Evolutionary conservation across 2,113 vertebrate genomes (phyloP).

Genomic region (Blennius ocellaris): DNA sequence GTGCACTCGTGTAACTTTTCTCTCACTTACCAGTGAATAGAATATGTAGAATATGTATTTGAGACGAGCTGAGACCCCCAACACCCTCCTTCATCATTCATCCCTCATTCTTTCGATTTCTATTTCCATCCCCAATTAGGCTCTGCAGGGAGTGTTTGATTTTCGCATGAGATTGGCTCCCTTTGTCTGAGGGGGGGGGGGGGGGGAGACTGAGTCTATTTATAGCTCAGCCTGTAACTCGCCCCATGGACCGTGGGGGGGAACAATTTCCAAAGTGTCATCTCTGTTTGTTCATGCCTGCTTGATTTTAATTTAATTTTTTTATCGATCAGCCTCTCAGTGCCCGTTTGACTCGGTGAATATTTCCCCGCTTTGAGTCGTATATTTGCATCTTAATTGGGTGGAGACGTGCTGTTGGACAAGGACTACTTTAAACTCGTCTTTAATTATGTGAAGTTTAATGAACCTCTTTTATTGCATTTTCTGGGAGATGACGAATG

Average conservation of each 20-base stretch:
- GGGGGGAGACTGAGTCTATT: constrained; percentile 50
- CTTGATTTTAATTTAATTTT: constrained; percentile 63
- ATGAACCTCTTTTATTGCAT: constrained; percentile 63
- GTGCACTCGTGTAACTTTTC: constrained; percentile 34
- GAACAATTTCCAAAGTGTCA: constrained; percentile 40
- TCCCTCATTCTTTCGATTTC: constrained; percentile 49
- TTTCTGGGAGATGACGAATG: constrained; percentile 57
- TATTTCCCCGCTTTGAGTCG: constrained; percentile 37
- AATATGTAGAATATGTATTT: constrained; percentile 25
- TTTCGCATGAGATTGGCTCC: constrained; percentile 59
- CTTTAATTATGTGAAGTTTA: constrained; percentile 63
- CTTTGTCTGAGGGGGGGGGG: constrained; percentile 53
- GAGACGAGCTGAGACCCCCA: constrained; percentile 54
- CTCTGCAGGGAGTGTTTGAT: constrained; percentile 61
- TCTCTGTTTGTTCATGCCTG: constrained; percentile 57
- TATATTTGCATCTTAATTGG: constrained; percentile 73
- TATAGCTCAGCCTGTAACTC: constrained; percentile 46
- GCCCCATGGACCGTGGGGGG: constrained; percentile 27
- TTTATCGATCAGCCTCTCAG: constrained; percentile 49
- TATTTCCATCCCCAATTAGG: constrained; percentile 49
- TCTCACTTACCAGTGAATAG: constrained; percentile 28
- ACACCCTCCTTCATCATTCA: constrained; percentile 56
- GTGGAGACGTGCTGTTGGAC: constrained; percentile 34
- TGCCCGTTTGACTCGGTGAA: constrained; percentile 37
- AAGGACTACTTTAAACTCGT: constrained; percentile 36